These are phyloP conservation scores for Cotesia chilonis DNA, from an alignment of 1,140 invertebrate species.

Conservation along the genomic window DNA sequence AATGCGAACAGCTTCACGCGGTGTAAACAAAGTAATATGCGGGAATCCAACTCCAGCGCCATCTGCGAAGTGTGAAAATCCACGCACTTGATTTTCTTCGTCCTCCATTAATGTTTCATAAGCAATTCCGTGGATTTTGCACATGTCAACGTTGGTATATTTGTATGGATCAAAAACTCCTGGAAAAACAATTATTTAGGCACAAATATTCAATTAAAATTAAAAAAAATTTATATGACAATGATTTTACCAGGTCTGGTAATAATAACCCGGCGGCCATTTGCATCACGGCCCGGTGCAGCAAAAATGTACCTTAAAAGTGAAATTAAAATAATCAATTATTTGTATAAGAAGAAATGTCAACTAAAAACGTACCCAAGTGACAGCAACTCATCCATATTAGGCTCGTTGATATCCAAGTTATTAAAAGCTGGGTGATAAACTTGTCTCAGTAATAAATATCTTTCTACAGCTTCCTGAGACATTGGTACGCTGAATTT, in stretches of 20 bases:
- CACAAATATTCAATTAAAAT: conserved; percentile 2
- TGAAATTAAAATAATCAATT: conserved; percentile 11
- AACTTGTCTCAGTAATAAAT: conserved; percentile 80
- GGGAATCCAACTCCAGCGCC: conserved; percentile 78
- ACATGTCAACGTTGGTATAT: conserved; percentile 81
- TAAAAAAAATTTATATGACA: too few relatives aligned
- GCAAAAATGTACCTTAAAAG: conserved; percentile 76
- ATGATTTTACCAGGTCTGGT: conserved; percentile 74
- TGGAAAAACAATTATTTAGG: conserved; percentile 48
- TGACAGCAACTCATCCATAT: conserved; percentile 75
- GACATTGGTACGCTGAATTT: conserved; percentile 86
- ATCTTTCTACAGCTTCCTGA: conserved; percentile 82
- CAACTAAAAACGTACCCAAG: conserved; percentile 68
- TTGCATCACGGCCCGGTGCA: conserved; percentile 77
- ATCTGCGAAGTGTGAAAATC: conserved; percentile 78
- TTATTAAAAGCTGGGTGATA: conserved; percentile 75
- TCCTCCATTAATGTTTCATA: conserved; percentile 85
- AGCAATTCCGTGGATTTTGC: conserved; percentile 78
- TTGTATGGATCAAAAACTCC: conserved; percentile 84
- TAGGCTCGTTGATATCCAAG: conserved; percentile 75
- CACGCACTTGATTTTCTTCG: conserved; percentile 80
- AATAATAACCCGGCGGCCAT: conserved; percentile 80
- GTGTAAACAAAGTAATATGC: conserved; percentile 79
- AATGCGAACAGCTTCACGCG: conserved; percentile 78
- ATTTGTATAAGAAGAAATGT: not conserved